phyloP scores from a whole-genome alignment of 2,888 invertebrate species.

The Acronicta psi region DNA sequence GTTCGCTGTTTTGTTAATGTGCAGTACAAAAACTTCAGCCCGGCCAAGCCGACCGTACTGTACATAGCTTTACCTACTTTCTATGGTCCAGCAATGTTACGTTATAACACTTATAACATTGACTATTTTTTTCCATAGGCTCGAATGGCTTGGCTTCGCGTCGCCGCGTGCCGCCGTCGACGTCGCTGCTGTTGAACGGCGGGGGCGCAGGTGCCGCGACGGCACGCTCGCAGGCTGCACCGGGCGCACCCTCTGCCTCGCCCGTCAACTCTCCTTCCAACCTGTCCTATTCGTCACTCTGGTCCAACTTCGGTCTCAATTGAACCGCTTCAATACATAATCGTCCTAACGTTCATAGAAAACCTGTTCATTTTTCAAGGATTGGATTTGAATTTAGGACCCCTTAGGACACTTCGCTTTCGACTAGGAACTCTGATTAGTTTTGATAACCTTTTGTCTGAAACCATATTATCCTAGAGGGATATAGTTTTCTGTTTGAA shows the following conservation, averaged over 20 bases:
- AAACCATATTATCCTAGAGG: slow-evolving; percentile 25
- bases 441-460: slow-evolving; percentile 24
- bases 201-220: slow-evolving; percentile 37
- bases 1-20: too few relatives aligned
- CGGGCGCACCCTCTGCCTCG: slow-evolving; percentile 64
- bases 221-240: slow-evolving; percentile 38
- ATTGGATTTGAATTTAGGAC: neutral
- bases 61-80: too few relatives aligned
- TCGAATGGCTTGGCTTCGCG: slow-evolving; percentile 66
- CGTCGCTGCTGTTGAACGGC: slow-evolving; percentile 58
- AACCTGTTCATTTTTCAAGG: too few relatives aligned
- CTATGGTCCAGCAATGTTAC: too few relatives aligned
- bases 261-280: slow-evolving; percentile 60
- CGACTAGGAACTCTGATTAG: slow-evolving; percentile 6
- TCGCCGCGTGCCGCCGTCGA: slow-evolving; percentile 67
- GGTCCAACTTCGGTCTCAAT: slow-evolving; percentile 69
- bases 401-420: neutral
- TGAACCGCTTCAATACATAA: slow-evolving; percentile 39
- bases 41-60: too few relatives aligned
- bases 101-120: too few relatives aligned
- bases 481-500: slow-evolving; percentile 54
- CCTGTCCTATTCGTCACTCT: slow-evolving; percentile 62
- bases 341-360: neutral
- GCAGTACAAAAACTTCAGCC: too few relatives aligned
- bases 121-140: slow-evolving; percentile 44